Percentiles rank a stretch among this genome's conserved stretches.
Evolutionary conservation across 2,797 vertebrate genomes (phyloP).

Genomic region (Malurus leucopterus): DNA sequence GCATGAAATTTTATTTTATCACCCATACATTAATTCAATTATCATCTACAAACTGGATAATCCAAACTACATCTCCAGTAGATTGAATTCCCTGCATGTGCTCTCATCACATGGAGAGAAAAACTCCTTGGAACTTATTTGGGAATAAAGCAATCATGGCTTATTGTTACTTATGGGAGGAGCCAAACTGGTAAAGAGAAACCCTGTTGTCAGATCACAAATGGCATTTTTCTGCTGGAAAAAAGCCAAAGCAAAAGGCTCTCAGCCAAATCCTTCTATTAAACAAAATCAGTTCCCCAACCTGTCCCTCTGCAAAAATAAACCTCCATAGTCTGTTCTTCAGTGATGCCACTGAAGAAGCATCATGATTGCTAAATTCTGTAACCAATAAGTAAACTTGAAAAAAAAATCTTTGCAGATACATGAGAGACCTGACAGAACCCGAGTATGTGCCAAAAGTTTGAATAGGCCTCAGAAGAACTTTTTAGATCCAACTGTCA

Average conservation of each 20-base stretch:
- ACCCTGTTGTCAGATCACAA: not conserved
- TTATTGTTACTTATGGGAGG: not conserved
- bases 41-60: not conserved
- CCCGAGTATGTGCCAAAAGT: not conserved
- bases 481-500: not conserved
- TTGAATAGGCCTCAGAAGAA: not conserved
- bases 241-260: not conserved
- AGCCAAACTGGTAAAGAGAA: not conserved
- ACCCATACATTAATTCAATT: not conserved
- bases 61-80: not conserved
- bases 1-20: not conserved
- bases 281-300: not conserved
- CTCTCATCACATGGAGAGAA: not conserved
- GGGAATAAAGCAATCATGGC: not conserved
- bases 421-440: not conserved
- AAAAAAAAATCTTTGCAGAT: not conserved
- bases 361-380: conserved; percentile 6
- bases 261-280: not conserved
- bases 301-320: not conserved
- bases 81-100: not conserved
- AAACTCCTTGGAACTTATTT: not conserved
- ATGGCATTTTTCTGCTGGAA: not conserved
- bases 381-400: conserved; percentile 11
- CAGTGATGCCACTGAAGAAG: not conserved
- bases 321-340: not conserved